Base-by-base conservation (phyloP, 2,888 invertebrate genomes). In the Cryptocephalus primarius region DNA sequence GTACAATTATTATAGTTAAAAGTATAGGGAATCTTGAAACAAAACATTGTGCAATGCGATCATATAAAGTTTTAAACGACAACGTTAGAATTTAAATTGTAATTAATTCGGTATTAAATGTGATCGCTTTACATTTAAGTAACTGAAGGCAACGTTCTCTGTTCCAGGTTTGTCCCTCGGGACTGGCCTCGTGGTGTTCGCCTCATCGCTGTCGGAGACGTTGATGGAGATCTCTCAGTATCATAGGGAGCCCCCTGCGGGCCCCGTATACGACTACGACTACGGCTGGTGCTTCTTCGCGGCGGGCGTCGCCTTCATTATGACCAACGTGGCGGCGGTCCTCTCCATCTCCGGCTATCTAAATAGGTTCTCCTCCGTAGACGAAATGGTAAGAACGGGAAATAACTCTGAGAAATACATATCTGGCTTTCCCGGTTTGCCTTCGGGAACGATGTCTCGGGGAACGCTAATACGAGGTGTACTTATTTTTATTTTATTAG, bases 261-360 rank as follows among this genome's bases (percentile, higher is more conserved):
- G 61, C 33, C 64, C 68, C 31, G 51, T 62, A 42, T 71, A 68
- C 61, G 66, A 68, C 58, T 77, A 76, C 64, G 73, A 73, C 44
- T 80, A 79, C 63, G 79, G 79, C 41, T 80, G 79, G 80, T 78
- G 79, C 53, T 76, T 79, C 59, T 76, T 79, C 61, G 72, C 76
- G 34, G 79, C 79, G 8, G 76, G 77, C 34, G 70, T 75, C 44
- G 77, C 79, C 42, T 72, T 80, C 60, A 73, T 77, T 53, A 68
- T 77, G 61, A 74, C 76, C n/a, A 76, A 77, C 63, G 63, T 77
- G 53, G 77, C 78, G 8, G 78, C 77, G 1, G 71, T 77, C 11
- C 68, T 78, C 51, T 75, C 76, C 43, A 74, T 79, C 49, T 74
- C 76, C 4, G 77, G 78, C 48, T 78, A 78, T 64, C 71, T 79